Evolutionary conservation across 2,113 vertebrate genomes (phyloP).

Genomic region (Propithecus coquereli): DNA sequence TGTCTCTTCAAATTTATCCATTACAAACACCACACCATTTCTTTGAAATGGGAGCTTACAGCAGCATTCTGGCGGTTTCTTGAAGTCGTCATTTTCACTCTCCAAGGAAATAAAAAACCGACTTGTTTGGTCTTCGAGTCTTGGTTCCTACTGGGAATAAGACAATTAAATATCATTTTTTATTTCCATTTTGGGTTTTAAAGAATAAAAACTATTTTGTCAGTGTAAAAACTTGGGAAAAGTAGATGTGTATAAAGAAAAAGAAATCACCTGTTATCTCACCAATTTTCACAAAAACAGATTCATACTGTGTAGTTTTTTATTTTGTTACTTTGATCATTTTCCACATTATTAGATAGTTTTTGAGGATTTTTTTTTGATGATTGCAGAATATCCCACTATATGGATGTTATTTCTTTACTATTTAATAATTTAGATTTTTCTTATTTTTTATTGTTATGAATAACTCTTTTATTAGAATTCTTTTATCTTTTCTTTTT

Average conservation of each 20-base stretch:
- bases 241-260: neutral
- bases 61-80: conserved; percentile 48
- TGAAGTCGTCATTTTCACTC: conserved; percentile 57
- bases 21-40: conserved; percentile 59
- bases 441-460: conserved; percentile 10
- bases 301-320: neutral
- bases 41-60: conserved; percentile 66
- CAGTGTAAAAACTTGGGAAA: conserved; percentile 38
- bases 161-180: conserved; percentile 61
- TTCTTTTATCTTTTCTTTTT: neutral
- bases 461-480: conserved; percentile 33
- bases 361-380: conserved; percentile 41
- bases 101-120: conserved; percentile 60
- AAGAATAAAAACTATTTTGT: conserved; percentile 44
- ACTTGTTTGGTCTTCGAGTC: conserved; percentile 59
- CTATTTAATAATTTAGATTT: conserved; percentile 47
- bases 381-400: neutral
- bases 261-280: neutral
- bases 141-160: conserved; percentile 38
- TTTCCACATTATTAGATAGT: neutral
- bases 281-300: conserved; percentile 17
- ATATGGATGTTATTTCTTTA: neutral
- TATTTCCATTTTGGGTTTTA: conserved; percentile 58
- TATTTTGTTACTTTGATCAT: neutral
- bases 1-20: conserved; percentile 76